A percentile compares a stretch with the other conserved stretches of the same genome.
phyloP scores from a whole-genome alignment of 2,888 invertebrate species.

The Sicus ferrugineus region DNA sequence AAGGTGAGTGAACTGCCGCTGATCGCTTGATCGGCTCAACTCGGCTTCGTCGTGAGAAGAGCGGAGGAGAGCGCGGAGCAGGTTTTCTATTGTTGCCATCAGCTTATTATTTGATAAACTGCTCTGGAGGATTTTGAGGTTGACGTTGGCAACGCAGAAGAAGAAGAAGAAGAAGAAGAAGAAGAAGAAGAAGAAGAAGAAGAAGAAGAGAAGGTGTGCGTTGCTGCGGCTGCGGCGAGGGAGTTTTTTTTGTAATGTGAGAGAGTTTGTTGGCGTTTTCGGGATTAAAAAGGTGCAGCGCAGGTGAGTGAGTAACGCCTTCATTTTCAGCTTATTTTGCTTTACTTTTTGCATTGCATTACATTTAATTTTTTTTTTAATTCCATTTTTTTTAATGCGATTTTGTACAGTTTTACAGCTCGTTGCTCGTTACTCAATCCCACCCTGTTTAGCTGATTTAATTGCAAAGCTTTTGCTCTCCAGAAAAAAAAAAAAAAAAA shows the following conservation, averaged over 20 bases:
- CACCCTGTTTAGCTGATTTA: too few species aligned
- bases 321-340: too few species aligned
- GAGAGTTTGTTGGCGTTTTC: too few species aligned
- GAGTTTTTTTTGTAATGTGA: too few species aligned
- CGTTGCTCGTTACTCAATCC: too few species aligned
- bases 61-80: constrained; percentile 12
- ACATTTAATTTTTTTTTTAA: background rate
- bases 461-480: too few species aligned
- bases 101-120: background rate
- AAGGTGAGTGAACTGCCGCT: constrained; percentile 28
- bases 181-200: background rate
- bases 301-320: too few species aligned
- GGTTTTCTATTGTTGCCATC: background rate
- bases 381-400: background rate
- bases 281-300: too few species aligned
- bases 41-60: too few species aligned
- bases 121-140: background rate
- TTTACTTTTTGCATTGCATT: too few species aligned
- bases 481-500: too few species aligned
- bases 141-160: background rate
- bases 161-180: background rate
- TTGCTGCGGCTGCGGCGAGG: too few species aligned
- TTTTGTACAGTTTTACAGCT: background rate
- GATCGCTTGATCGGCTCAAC: constrained; percentile 18
- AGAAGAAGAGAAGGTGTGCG: constrained; percentile 8